Percentiles rank a stretch among this genome's conserved stretches.
phyloP scores from a whole-genome alignment of 2,888 invertebrate species.

The Drosophila mercatorum region DNA sequence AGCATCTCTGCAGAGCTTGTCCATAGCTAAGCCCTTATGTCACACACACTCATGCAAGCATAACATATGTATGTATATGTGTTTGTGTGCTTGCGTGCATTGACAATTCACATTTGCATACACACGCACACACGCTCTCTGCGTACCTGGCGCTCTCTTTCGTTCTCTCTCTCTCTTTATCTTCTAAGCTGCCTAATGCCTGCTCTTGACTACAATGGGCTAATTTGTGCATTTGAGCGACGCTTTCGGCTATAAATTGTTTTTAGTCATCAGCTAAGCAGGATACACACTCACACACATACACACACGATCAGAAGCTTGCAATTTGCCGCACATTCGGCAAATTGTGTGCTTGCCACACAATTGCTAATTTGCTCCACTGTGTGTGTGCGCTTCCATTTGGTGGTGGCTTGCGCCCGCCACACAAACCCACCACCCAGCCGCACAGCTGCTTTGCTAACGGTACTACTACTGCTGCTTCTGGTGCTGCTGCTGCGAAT shows the following conservation, averaged over 20 bases:
- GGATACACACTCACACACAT: constrained; percentile 6
- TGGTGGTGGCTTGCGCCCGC: constrained; percentile 49
- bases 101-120: constrained; percentile 19
- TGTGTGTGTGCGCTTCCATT: constrained; percentile 23
- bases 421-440: constrained; percentile 34
- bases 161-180: background rate
- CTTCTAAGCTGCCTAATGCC: constrained; percentile 13
- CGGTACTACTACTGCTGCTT: constrained; percentile 37
- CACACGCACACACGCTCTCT: background rate
- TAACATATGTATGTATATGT: background rate
- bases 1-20: constrained; percentile 33
- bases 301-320: background rate
- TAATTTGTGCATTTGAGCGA: constrained; percentile 11
- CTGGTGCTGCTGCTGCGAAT: constrained; percentile 45
- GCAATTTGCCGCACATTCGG: constrained; percentile 13
- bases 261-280: background rate
- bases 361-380: constrained; percentile 20
- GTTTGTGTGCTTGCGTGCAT: background rate
- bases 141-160: background rate
- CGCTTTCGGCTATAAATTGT: constrained; percentile 1
- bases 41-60: background rate
- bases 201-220: constrained; percentile 18
- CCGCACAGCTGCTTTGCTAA: constrained; percentile 31
- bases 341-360: background rate
- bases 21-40: background rate